These are phyloP conservation scores for Metridium senile DNA, from an alignment of 92 coral and sea anemone genomes.

Conservation along the genomic window DNA sequence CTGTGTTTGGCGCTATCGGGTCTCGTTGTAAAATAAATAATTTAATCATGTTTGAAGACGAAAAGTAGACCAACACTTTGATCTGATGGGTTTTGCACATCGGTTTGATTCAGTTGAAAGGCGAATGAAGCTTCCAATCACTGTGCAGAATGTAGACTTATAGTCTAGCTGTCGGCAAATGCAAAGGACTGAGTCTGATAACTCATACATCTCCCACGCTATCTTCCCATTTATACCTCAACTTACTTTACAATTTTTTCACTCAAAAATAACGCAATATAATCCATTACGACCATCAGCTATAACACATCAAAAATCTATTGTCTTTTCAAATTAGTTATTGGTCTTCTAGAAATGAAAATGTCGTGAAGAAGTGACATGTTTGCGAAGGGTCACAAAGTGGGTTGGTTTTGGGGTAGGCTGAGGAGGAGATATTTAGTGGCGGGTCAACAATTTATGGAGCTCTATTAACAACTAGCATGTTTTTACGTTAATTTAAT, in stretches of 20 bases:
- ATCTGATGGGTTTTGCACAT: conserved; percentile 32
- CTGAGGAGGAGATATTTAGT: conserved; percentile 2
- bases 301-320: neutral
- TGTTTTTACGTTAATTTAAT: conserved; percentile 1
- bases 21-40: conserved; percentile 45
- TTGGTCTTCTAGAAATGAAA: neutral
- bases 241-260: neutral
- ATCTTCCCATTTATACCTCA: conserved; percentile 1
- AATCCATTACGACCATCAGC: neutral
- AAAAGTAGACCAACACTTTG: conserved; percentile 17
- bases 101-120: conserved; percentile 19
- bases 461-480: neutral
- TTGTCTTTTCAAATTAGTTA: neutral
- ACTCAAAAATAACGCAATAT: neutral
- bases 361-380: conserved; percentile 7
- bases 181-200: conserved; percentile 6
- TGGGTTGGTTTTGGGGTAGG: conserved; percentile 19
- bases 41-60: conserved; percentile 24
- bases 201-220: conserved; percentile 20
- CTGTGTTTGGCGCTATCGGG: conserved; percentile 66
- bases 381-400: conserved; percentile 2
- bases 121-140: conserved; percentile 1
- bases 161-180: conserved; percentile 20
- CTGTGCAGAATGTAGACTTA: conserved; percentile 9
- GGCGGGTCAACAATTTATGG: conserved; percentile 2